Evolutionary conservation across 2,113 vertebrate species (phyloP).

Genomic region (Girardinichthys multiradiatus): DNA sequence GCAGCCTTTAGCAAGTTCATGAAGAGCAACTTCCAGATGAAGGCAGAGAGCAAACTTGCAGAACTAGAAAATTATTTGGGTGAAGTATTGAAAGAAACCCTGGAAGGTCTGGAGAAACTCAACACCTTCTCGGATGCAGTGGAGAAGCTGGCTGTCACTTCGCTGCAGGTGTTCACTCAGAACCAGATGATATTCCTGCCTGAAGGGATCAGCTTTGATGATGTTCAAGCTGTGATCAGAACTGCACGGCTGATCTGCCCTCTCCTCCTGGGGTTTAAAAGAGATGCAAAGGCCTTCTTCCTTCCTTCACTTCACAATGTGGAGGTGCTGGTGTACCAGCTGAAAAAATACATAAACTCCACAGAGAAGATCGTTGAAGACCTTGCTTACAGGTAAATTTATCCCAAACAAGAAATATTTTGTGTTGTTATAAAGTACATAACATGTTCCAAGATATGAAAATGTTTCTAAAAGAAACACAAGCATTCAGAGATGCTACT

Average conservation of each 20-base stretch:
- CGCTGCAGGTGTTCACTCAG: slow-evolving; percentile 65
- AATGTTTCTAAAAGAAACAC: too few relatives aligned
- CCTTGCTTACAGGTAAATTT: not conserved
- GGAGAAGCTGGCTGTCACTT: slow-evolving; percentile 77
- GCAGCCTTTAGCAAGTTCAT: slow-evolving; percentile 40
- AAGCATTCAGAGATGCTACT: not conserved
- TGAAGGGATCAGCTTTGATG: slow-evolving; percentile 11
- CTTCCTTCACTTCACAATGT: slow-evolving; percentile 59
- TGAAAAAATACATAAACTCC: slow-evolving; percentile 69
- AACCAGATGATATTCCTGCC: slow-evolving; percentile 49
- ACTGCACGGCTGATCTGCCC: slow-evolving; percentile 51
- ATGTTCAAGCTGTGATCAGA: slow-evolving; percentile 49
- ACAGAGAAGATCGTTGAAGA: slow-evolving; percentile 52
- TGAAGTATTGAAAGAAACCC: slow-evolving; percentile 50
- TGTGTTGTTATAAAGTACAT: too few relatives aligned
- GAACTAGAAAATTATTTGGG: slow-evolving; percentile 64
- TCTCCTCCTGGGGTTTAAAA: slow-evolving; percentile 71
- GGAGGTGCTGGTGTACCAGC: slow-evolving; percentile 64
- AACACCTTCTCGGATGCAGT: slow-evolving; percentile 70
- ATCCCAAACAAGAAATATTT: too few relatives aligned
- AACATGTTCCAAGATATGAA: too few relatives aligned
- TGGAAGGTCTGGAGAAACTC: slow-evolving; percentile 65
- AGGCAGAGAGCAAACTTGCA: slow-evolving; percentile 21
- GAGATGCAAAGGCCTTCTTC: slow-evolving; percentile 64
- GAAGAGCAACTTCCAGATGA: slow-evolving; percentile 37